Conservation (phyloP, 2,113 vertebrate genomes). For the Ranitomeya variabilis region DNA sequence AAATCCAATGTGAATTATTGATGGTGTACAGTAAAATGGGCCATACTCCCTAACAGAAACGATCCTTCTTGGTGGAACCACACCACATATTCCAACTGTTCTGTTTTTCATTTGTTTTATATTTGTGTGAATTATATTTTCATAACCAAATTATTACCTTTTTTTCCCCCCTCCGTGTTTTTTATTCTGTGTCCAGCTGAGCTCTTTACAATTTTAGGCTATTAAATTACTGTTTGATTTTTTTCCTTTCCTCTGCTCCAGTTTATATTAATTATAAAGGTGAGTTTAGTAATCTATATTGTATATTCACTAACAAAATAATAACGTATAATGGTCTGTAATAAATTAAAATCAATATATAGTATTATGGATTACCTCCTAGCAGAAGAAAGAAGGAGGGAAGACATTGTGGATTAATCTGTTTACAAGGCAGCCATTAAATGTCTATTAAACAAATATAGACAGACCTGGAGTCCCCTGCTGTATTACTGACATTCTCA, state of each 20-base stretch:
- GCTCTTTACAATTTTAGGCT: slow-evolving; percentile 17
- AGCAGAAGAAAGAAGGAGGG: slow-evolving; percentile 17
- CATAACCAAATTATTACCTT: slow-evolving; percentile 3
- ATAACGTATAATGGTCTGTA: slow-evolving; percentile 42
- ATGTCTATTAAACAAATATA: slow-evolving; percentile 49
- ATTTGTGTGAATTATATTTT: slow-evolving; percentile 20
- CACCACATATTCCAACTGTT: neutral
- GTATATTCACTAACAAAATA: slow-evolving; percentile 43
- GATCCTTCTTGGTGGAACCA: neutral
- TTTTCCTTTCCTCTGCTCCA: neutral
- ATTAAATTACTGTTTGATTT: slow-evolving; percentile 21
- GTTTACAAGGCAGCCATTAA: slow-evolving; percentile 49
- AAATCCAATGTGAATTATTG: neutral
- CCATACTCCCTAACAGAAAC: neutral
- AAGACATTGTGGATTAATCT: slow-evolving; percentile 42
- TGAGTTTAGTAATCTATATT: slow-evolving; percentile 43
- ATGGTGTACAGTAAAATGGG: neutral
- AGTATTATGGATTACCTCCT: slow-evolving; percentile 31
- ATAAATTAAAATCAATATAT: slow-evolving; percentile 58
- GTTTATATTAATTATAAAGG: slow-evolving; percentile 49
- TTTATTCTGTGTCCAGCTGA: neutral
- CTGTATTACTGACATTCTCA: slow-evolving; percentile 14
- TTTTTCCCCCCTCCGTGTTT: neutral
- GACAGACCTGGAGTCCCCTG: slow-evolving; percentile 1
- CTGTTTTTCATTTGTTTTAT: neutral